Evolutionary conservation across 1,140 invertebrate genomes (phyloP), one percentile per base, ranked within the genome.

Genomic region (Papilio machaon): DNA sequence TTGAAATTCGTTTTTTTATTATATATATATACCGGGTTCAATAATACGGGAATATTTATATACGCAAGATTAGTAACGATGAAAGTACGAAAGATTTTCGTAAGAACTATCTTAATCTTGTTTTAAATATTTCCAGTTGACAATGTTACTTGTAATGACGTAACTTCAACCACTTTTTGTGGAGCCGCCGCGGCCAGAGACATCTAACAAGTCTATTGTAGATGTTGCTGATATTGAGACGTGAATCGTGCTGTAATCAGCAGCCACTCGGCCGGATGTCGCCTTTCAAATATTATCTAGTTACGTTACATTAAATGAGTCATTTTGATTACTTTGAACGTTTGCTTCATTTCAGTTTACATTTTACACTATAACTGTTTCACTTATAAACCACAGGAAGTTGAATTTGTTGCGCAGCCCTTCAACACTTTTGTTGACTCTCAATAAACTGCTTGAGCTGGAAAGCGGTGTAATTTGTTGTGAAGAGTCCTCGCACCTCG

Each of bases 381-480:
- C 23, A 30, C 23, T 30, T 30, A 30, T 13, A 52, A 52, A 15
- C 49, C 49, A 52, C 15, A 10, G 49, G 6, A 10, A 52, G 49
- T 4, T 2, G 8, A 10, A 52, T 10, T 52, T 15, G 49, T 10
- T n/a, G 58, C n/a, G 19, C 58, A 23, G 4, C 6, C 75, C 11
- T 35, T 19, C 15, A 19, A 10, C 30, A 60, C 75, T 58, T 60
- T 13, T 78, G 75, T 78, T 78, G 54, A 77, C 75, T 23, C 75
- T 77, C 52, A 77, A 77, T 43, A 38, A 35, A 77, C 30, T 35
- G 5, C 49, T 77, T 77, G 75, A 77, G 52, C 52, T 58, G 30
- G 30, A 60, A 77, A 77, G 5, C 23, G 13, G 52, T 38, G 75
- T 77, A 77, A 58, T 77, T 77, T 60, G 30, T 38, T 58, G 17